phyloP scores from a whole-genome alignment of 2,113 vertebrate species.

The Myotis davidii region DNA sequence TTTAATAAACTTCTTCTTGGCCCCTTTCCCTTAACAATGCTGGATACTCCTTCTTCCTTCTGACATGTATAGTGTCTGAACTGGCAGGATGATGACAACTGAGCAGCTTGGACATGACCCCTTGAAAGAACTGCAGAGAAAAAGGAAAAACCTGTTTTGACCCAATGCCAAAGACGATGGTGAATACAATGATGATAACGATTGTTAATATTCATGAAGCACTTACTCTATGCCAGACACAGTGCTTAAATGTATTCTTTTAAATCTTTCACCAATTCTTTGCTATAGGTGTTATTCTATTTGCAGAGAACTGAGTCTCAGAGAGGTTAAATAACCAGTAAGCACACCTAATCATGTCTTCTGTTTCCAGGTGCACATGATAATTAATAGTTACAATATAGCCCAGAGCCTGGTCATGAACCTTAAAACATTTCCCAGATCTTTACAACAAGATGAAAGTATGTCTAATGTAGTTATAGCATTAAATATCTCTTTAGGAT shows the following conservation, averaged over 20 bases:
- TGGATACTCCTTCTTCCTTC: background rate
- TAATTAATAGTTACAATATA: conserved; percentile 59
- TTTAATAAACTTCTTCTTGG: background rate
- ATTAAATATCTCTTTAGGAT: conserved; percentile 51
- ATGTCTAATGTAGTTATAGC: background rate
- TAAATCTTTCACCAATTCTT: background rate
- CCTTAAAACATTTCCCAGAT: conserved; percentile 37
- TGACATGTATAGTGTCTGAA: background rate
- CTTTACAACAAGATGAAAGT: conserved; percentile 45
- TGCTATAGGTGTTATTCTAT: background rate
- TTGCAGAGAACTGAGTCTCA: background rate
- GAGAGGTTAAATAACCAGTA: conserved; percentile 36
- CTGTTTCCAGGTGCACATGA: background rate
- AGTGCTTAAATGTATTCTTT: background rate
- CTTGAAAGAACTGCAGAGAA: conserved; percentile 11
- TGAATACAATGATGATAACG: background rate
- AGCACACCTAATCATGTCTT: background rate
- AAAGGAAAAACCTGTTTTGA: conserved; percentile 12
- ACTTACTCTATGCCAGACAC: background rate
- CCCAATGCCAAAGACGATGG: background rate
- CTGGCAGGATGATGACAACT: background rate
- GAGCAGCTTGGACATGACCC: background rate
- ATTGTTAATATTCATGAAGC: background rate
- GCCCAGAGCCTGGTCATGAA: conserved; percentile 31
- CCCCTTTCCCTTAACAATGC: background rate